phyloP scores from a whole-genome alignment of 2,113 vertebrate genomes.

The Hyla sarda region DNA sequence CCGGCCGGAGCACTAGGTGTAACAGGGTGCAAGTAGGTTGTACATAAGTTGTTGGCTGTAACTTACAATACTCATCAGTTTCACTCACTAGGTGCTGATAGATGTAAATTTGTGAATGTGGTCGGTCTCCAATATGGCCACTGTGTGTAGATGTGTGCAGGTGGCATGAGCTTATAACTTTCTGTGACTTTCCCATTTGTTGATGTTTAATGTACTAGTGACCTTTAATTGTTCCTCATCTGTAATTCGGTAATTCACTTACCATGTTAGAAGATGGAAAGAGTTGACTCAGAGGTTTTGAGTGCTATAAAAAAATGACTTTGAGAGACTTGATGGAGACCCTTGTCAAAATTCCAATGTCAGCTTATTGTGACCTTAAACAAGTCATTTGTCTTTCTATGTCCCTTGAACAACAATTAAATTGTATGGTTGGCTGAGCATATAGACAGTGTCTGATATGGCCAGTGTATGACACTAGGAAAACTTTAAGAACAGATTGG shows the following conservation, averaged over 20 bases:
- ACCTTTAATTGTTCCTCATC: slow-evolving; percentile 27
- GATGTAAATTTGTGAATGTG: neutral
- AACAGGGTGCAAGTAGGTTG: neutral
- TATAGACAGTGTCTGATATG: slow-evolving; percentile 5
- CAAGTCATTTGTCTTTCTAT: slow-evolving; percentile 25
- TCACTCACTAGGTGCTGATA: neutral
- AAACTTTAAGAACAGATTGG: slow-evolving; percentile 30
- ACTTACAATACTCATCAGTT: neutral
- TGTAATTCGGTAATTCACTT: slow-evolving; percentile 21
- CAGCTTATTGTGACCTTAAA: slow-evolving; percentile 36
- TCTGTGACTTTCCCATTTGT: neutral
- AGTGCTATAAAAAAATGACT: slow-evolving; percentile 25
- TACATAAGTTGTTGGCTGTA: neutral
- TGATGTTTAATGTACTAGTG: neutral
- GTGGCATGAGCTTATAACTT: neutral
- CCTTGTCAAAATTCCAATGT: slow-evolving; percentile 26
- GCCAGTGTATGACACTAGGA: neutral
- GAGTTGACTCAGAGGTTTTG: slow-evolving; percentile 11
- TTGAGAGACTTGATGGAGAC: slow-evolving; percentile 31
- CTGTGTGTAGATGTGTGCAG: neutral
- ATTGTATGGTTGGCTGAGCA: slow-evolving; percentile 29
- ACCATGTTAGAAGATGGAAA: slow-evolving; percentile 8
- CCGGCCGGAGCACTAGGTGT: neutral
- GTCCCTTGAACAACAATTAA: slow-evolving; percentile 33
- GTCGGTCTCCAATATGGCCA: neutral